phyloP scores from a whole-genome alignment of 1,140 invertebrate species.

The Conus ventricosus region DNA sequence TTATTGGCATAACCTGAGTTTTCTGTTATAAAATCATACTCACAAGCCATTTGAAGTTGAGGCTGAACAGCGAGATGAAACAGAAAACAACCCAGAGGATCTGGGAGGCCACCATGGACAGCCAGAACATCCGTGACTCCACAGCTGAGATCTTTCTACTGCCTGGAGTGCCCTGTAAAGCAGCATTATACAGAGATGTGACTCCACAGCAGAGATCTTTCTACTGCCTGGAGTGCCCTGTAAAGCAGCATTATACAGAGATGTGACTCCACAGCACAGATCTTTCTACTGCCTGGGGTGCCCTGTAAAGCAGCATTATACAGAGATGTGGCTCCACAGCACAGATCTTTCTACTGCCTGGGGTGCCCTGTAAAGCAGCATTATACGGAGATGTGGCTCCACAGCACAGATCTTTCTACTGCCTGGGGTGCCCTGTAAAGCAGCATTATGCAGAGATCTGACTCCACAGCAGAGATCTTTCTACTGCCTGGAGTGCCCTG shows the following conservation, averaged over 20 bases:
- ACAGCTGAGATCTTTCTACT: conserved; percentile 75
- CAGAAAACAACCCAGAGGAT: conserved; percentile 93
- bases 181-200: conserved; percentile 67
- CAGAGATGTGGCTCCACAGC: conserved; percentile 81
- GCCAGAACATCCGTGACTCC: conserved; percentile 96
- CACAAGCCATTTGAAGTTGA: conserved; percentile 97
- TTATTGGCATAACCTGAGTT: too few relatives aligned
- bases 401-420: conserved; percentile 75
- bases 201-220: conserved; percentile 80
- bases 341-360: conserved; percentile 78
- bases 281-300: too few relatives aligned
- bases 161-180: conserved; percentile 75
- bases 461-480: too few relatives aligned
- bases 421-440: conserved; percentile 75
- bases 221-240: conserved; percentile 77
- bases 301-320: too few relatives aligned
- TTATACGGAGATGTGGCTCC: conserved; percentile 79
- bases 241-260: neutral
- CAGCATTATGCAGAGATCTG: too few relatives aligned
- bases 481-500: too few relatives aligned
- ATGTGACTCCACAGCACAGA: too few relatives aligned
- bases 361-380: conserved; percentile 29
- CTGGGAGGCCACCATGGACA: conserved; percentile 89
- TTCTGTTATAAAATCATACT: conserved; percentile 66
- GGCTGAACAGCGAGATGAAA: conserved; percentile 88